Evolutionary conservation across 2,797 vertebrate species (phyloP), one percentile per base, ranked within the genome.

Genomic region (Siniperca undulata): DNA sequence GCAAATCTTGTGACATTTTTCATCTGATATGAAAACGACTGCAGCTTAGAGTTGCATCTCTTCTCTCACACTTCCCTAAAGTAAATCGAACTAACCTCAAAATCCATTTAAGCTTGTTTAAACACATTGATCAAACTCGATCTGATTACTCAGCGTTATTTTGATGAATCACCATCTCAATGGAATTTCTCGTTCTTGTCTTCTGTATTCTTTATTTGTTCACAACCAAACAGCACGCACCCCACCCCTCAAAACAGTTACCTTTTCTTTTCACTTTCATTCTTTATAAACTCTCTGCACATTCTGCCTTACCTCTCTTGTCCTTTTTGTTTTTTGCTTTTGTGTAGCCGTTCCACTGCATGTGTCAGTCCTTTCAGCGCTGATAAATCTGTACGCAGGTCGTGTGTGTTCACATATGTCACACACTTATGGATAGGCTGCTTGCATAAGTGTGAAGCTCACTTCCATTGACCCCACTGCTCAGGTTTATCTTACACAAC

Each of bases 401-500:
- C 2, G 13, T 11, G 24, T 71, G 42, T 34, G 27, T 52, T 59
- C 50, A 56, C 46, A 30, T 12, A 10, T 19, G 56, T 46, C 66
- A 62, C 50, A 71, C 3, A 34, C 10, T 42, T 59, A 36, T 30
- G 50, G n/a, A 30, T 6, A 12, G 16, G 27, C 30, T 64, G 27
- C 38, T 46, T 64, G 30, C 30, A 30, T 30, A 30, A 52, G 74
- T 48, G 22, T 71, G 48, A 66, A 68, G 62, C 52, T 80, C 17
- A 30, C 77, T 78, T 84, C 68, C 53, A 24, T 9, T 77, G 66
- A 77, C 61, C 85, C 17, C 0, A 14, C 72, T 50, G 40, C 52
- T 74, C 55, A 6, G 70, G 78, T 82, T 86, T 59, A 64, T 74
- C 80, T 73, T 30, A 42, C 42, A 34, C 76, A 50, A 50, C 56